Evolutionary conservation across 2,888 invertebrate species (phyloP), one percentile per base, ranked within the genome.

Genomic region (Cheilosia variabilis): DNA sequence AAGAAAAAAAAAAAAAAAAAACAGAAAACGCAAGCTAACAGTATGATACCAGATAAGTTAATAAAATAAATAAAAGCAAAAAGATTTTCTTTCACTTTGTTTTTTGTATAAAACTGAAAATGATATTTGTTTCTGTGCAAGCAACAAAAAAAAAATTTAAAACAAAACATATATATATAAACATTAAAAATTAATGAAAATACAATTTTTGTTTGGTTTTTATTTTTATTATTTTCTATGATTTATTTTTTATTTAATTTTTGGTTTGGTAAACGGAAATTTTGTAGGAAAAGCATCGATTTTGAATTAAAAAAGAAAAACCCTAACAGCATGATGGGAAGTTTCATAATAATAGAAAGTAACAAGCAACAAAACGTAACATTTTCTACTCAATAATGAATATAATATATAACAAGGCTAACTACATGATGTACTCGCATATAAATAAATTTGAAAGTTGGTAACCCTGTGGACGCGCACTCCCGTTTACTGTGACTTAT

Each of bases 41-140:
- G 86, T 86, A 86, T 86, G 72, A 77, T 81, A 75, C 57, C 37
- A 81, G 37, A 71, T 86, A 86, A 86, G 86, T 86, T 86, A 86
- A 80, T 58, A 71, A 80, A 72, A 75, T 52, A 73, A 71, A 62
- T 34, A 37, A 69, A 53, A 68, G 77, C 31, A 57, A 75, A 68
- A 76, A 76, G 27, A 68, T 57, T 75, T 71, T 80, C 84, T 76
- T 79, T 77, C 47, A 55, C 6, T 78, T 68, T 76, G 57, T 69
- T 62, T 37, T 45, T 60, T 43, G 10, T 57, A 71, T 41, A 52
- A 50, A 19, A 17, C 19, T 45, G n/a, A 1, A 50, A 57, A 69
- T 58, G 63, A 50, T 58, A 58, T 47, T 71, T 72, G 71, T 62
- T 78, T 79, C 68, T 69, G 62, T 79, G 58, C 55, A 72, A 83